Conservation (phyloP, 2,888 invertebrate species). For the Trichogramma dendrolimi region DNA sequence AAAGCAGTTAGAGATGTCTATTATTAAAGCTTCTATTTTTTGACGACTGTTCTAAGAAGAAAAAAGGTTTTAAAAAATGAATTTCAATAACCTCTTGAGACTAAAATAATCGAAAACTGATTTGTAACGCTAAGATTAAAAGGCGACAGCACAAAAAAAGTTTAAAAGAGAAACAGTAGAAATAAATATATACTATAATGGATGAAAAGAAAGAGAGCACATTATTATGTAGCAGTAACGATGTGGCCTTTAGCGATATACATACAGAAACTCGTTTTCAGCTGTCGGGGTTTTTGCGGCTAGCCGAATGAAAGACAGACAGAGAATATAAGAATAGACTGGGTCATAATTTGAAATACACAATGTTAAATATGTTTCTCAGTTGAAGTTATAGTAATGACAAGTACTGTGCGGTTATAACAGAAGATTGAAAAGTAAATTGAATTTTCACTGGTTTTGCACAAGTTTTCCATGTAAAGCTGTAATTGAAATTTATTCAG, state of each 20-base stretch:
- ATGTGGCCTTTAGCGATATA: not conserved
- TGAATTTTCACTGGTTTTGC: not conserved
- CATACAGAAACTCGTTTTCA: not conserved
- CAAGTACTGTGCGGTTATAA: no score
- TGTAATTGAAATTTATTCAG: no score
- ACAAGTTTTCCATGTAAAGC: not conserved
- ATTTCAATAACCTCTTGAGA: slow-evolving; percentile 19
- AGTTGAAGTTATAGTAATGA: no score
- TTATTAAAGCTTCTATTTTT: no score
- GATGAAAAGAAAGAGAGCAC: slow-evolving; percentile 1
- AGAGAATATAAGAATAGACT: no score
- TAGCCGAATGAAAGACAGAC: not conserved
- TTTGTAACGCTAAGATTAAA: slow-evolving; percentile 11
- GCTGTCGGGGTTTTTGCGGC: not conserved
- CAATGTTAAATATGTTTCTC: no score
- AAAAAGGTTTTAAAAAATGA: slow-evolving; percentile 10
- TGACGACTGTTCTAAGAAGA: no score
- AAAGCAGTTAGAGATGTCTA: no score
- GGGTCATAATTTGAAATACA: no score
- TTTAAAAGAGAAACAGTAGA: slow-evolving; percentile 1
- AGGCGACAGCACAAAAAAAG: not conserved
- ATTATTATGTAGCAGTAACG: slow-evolving; percentile 2
- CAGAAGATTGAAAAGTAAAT: no score
- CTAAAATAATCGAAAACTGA: slow-evolving; percentile 22
- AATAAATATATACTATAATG: not conserved